Evolutionary conservation across 2,113 vertebrate genomes (phyloP).

Genomic region (Caretta caretta): DNA sequence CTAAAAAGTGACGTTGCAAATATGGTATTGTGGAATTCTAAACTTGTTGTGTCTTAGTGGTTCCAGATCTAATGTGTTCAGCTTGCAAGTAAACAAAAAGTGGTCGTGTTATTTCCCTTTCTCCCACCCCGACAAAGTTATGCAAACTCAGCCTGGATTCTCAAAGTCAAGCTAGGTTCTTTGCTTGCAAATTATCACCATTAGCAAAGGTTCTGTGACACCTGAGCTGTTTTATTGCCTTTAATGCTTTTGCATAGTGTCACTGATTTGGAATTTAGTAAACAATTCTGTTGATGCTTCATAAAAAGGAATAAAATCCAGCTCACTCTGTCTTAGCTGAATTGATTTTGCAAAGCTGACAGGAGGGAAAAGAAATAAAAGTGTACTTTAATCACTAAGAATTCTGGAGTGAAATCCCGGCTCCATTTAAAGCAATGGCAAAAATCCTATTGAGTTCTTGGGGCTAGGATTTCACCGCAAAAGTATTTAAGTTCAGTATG

Average conservation of each 20-base stretch:
- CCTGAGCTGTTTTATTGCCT: not conserved
- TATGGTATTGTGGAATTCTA: not conserved
- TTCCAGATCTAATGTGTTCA: not conserved
- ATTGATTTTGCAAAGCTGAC: not conserved
- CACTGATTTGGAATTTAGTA: not conserved
- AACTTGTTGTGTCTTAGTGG: not conserved
- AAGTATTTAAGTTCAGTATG: not conserved
- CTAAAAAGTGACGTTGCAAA: not conserved
- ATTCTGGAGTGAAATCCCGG: not conserved
- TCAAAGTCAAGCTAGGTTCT: not conserved
- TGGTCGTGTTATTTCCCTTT: not conserved
- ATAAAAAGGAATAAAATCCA: not conserved
- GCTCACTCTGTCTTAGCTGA: not conserved
- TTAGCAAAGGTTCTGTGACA: not conserved
- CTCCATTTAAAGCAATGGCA: not conserved
- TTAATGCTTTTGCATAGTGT: not conserved
- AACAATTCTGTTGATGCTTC: not conserved
- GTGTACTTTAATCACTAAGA: not conserved
- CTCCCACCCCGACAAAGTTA: rapidly evolving
- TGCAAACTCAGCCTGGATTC: not conserved
- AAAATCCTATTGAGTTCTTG: not conserved
- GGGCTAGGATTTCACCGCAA: not conserved
- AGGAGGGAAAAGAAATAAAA: not conserved
- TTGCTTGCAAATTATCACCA: not conserved
- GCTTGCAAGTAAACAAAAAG: not conserved